phyloP scores from a whole-genome alignment of 2,888 invertebrate genomes.

The Caenorhabditis sp. region DNA sequence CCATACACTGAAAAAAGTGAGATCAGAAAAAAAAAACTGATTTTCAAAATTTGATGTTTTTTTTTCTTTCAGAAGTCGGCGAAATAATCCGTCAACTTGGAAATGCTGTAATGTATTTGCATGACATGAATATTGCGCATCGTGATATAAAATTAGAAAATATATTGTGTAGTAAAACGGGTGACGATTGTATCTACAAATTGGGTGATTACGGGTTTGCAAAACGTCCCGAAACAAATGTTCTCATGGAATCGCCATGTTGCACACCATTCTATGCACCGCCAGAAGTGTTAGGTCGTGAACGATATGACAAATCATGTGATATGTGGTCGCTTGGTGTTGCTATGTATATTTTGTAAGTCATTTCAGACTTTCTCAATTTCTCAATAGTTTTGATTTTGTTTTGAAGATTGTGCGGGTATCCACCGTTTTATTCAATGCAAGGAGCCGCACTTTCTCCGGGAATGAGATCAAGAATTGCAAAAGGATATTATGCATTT shows the following conservation, averaged over 20 bases:
- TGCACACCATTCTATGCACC: conserved; percentile 97
- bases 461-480: conserved; percentile 95
- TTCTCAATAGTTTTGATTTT: conserved; percentile 6
- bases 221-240: conserved; percentile 82
- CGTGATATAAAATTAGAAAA: conserved; percentile 79
- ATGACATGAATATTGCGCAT: conserved; percentile 88
- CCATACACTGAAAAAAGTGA: conserved; percentile 91
- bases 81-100: conserved; percentile 96
- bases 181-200: conserved; percentile 86
- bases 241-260: conserved; percentile 94
- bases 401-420: conserved; percentile 82
- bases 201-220: conserved; percentile 99
- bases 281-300: conserved; percentile 91
- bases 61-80: conserved; percentile 80
- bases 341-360: conserved; percentile 95
- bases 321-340: conserved; percentile 99
- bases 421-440: conserved; percentile 98
- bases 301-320: conserved; percentile 97
- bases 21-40: conserved; percentile 20
- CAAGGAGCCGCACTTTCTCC: conserved; percentile 96
- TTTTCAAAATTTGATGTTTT: conserved; percentile 2
- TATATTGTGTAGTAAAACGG: conserved; percentile 77
- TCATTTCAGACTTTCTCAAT: too few species aligned
- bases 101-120: conserved; percentile 89
- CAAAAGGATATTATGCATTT: conserved; percentile 95